Base-by-base conservation (phyloP, 1,140 invertebrate genomes). In the Triops cancriformis region DNA sequence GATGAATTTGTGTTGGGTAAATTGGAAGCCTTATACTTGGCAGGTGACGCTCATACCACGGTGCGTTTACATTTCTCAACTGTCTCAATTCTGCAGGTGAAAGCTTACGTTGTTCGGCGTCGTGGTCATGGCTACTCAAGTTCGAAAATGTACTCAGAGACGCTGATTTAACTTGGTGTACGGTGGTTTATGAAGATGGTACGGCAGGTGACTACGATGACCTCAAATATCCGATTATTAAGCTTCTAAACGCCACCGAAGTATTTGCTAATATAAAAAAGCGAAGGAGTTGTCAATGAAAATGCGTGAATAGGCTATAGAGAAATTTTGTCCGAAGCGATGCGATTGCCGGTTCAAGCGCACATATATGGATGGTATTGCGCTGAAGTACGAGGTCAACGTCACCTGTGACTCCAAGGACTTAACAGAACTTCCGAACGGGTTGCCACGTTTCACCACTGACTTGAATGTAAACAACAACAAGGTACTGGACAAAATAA, bases 251-350 rank as follows among this genome's bases (percentile, higher is more conserved):
- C 6, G 51, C 43, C 43, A 27, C 28, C 23, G 28, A 26, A 76
- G 43, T 76, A 27, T 31, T n/a, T 74, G 73, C 43, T 41, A 37
- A 74, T 74, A 74, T 18, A 10, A 26, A 74, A 74, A 74, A 18
- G 27, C 37, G 2, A 26, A 10, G 10, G n/a, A 2, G 10, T 26
- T 10, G 64, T n/a, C 10, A 72, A 72, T 23, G 2, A 23, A 72
- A 23, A 72, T 72, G 10, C 26, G 2, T 72, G 10, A 2, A 23
- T 27, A 51, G 3, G 75, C 14, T 9, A 41, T 27, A 64, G n/a
- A 28, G 10, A 14, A 23, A 18, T 42, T 10, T 9, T 64, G 75
- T 27, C 43, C 75, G 14, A 11, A 37, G 23, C 5, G 9, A 18
- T 76, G 75, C 41, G 18, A 45, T 2, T 76, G 75, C 43, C 1